Conservation (phyloP, 1,140 invertebrate species). For the Bombus affinis region DNA sequence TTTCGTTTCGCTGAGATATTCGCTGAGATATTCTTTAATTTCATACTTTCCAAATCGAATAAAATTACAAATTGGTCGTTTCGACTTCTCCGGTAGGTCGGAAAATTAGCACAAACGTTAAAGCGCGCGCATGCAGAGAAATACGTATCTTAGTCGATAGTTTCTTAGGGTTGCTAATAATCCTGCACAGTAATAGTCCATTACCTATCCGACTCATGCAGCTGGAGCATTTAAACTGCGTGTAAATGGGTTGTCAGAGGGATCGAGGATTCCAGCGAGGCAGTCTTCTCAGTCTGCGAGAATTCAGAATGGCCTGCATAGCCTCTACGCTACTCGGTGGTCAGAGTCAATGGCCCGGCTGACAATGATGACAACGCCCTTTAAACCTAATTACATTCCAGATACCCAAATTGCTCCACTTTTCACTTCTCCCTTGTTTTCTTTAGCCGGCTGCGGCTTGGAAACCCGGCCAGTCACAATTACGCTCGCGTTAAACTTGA, state of each 20-base stretch:
- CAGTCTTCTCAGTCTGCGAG: slow-evolving; percentile 55
- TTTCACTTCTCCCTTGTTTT: slow-evolving; percentile 29
- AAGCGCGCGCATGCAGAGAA: background rate
- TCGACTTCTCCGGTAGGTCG: background rate
- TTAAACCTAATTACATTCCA: slow-evolving; percentile 75
- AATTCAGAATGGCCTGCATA: slow-evolving; percentile 68
- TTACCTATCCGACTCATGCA: slow-evolving; percentile 37
- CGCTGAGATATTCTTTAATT: too few species aligned
- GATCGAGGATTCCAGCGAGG: slow-evolving; percentile 17
- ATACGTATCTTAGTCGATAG: slow-evolving; percentile 7
- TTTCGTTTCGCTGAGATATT: too few species aligned
- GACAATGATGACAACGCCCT: slow-evolving; percentile 69
- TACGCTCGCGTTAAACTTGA: slow-evolving; percentile 8
- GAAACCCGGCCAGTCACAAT: background rate
- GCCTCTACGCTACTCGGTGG: slow-evolving; percentile 65
- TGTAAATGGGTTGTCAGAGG: slow-evolving; percentile 47
- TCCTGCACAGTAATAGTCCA: slow-evolving; percentile 35
- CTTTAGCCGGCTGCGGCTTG: background rate
- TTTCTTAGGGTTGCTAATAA: slow-evolving; percentile 33
- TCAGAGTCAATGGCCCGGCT: slow-evolving; percentile 74
- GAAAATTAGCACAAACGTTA: background rate
- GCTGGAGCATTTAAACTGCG: slow-evolving; percentile 36
- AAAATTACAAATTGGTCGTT: background rate
- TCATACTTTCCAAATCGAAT: too few species aligned
- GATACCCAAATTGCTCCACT: slow-evolving; percentile 28